Percentiles rank a stretch among this genome's conserved stretches.
phyloP scores from a whole-genome alignment of 2,797 vertebrate species.

The Phoebastria nigripes region DNA sequence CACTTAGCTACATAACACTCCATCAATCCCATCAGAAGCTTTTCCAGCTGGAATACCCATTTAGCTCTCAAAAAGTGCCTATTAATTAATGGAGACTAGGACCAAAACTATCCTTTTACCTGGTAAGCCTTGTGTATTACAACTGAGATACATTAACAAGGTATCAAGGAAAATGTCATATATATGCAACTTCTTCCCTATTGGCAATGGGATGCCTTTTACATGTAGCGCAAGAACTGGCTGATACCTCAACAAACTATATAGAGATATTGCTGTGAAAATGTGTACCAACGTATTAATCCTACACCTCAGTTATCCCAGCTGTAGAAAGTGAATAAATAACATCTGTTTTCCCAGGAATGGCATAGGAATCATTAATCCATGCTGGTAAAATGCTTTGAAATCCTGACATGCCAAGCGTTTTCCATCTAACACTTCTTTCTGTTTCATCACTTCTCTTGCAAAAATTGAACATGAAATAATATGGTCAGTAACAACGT shows the following conservation, averaged over 20 bases:
- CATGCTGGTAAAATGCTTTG: not conserved
- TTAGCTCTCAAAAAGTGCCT: not conserved
- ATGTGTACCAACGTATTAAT: not conserved
- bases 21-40: not conserved
- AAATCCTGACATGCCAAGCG: constrained; percentile 1
- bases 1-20: not conserved
- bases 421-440: not conserved
- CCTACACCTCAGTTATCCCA: not conserved
- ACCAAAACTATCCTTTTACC: not conserved
- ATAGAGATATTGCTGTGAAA: not conserved
- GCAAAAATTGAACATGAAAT: constrained; percentile 22
- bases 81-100: not conserved
- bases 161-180: not conserved
- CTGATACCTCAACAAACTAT: not conserved
- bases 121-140: not conserved
- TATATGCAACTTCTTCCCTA: not conserved
- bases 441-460: constrained; percentile 12
- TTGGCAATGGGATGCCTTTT: not conserved
- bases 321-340: not conserved
- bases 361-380: not conserved
- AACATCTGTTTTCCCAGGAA: not conserved
- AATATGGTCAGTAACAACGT: not conserved
- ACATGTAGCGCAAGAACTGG: not conserved
- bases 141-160: not conserved
- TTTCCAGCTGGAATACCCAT: not conserved